Evolutionary conservation across 2,113 vertebrate species (phyloP).

Genomic region (Pseudolaguvia tuberculata): DNA sequence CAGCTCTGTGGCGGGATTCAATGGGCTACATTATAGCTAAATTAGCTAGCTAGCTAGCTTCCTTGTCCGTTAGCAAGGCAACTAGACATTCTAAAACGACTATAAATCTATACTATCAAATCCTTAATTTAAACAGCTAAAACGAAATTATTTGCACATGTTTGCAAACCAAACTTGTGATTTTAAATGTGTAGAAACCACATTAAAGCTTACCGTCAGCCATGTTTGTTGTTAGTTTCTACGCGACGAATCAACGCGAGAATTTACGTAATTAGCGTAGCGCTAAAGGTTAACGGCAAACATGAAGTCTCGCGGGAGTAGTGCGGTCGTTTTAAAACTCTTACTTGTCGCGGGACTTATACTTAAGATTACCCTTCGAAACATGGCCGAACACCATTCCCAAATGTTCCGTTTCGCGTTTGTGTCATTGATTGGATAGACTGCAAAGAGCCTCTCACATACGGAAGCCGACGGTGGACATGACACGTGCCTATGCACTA

Average conservation of each 20-base stretch:
- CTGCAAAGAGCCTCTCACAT: slow-evolving; percentile 3
- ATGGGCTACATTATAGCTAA: slow-evolving; percentile 24
- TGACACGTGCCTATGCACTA: slow-evolving; percentile 29
- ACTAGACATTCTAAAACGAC: background rate
- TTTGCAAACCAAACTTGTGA: too few relatives aligned
- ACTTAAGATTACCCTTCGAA: background rate
- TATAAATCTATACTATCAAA: background rate
- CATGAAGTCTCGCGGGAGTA: background rate
- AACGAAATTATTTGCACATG: too few relatives aligned
- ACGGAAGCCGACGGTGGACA: slow-evolving; percentile 50
- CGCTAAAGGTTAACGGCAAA: background rate
- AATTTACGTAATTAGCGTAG: background rate
- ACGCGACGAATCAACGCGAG: slow-evolving; percentile 31
- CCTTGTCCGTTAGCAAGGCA: background rate
- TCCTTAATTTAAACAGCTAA: too few relatives aligned
- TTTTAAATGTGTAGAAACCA: background rate
- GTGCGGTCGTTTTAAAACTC: background rate
- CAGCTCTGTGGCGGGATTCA: slow-evolving; percentile 42
- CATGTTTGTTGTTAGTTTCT: slow-evolving; percentile 73
- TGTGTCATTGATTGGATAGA: slow-evolving; percentile 14
- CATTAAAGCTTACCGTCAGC: slow-evolving; percentile 68
- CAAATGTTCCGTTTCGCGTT: background rate
- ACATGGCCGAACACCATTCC: background rate
- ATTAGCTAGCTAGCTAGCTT: slow-evolving; percentile 20
- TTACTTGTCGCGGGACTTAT: background rate